These are phyloP conservation scores for Gopherus flavomarginatus DNA, from an alignment of 2,113 vertebrate species.

Conservation along the genomic window DNA sequence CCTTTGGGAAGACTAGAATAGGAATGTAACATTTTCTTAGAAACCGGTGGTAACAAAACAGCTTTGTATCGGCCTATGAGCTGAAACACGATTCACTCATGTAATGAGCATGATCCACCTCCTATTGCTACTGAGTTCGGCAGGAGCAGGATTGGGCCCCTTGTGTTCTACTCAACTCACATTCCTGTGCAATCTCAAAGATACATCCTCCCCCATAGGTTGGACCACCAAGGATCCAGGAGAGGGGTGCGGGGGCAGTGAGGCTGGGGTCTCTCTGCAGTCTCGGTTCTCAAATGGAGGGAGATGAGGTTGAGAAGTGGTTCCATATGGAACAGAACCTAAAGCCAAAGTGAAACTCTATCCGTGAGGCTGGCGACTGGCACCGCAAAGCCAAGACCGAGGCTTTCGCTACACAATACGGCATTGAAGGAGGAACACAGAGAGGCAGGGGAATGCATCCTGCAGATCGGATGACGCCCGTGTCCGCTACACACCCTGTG, in stretches of 20 bases:
- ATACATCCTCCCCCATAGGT: background rate
- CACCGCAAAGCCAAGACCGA: background rate
- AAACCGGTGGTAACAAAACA: background rate
- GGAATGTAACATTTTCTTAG: background rate
- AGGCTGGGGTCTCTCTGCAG: fast-evolving
- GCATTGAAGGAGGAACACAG: background rate
- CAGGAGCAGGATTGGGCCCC: background rate
- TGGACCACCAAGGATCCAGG: background rate
- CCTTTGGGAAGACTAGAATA: background rate
- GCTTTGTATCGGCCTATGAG: background rate
- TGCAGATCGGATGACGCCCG: background rate
- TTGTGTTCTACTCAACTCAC: background rate
- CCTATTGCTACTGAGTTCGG: background rate
- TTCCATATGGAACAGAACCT: background rate
- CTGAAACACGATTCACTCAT: background rate
- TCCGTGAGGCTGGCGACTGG: background rate
- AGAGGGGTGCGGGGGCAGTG: too few relatives aligned
- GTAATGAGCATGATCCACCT: background rate
- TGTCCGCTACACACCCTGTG: fast-evolving
- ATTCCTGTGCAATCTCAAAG: background rate
- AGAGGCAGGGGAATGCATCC: background rate
- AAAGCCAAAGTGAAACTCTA: background rate
- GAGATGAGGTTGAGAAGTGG: background rate
- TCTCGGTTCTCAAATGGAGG: background rate
- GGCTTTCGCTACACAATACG: background rate